Base-by-base conservation (phyloP, 2,888 invertebrate genomes). In the Nebria salina region DNA sequence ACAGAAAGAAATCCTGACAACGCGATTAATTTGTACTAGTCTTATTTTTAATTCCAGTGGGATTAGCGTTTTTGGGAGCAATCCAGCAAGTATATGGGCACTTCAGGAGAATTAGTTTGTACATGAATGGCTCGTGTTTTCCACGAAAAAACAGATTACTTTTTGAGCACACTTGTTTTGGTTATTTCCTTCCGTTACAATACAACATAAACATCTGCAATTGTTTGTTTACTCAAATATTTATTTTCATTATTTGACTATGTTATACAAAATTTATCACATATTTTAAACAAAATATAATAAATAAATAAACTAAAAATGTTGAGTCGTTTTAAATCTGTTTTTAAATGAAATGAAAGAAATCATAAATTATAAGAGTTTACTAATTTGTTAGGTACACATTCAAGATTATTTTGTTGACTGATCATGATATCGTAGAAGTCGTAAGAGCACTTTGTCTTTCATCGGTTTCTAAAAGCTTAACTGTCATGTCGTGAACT, bases 21-120 rank as follows among this genome's bases (percentile, higher is more conserved):
- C 75, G 75, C 80, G 80, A 80, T 80, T 80, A 80, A 80, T 80
- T 80, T 80, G 80, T 80, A 75, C 75, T 80, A 80, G 80, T 80
- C 80, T 80, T 80, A 80, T 80, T 80, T 80, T 80, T 80, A 80
- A 80, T 75, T 80, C 80, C 72, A n/a, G 11, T 9, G 70, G 80
- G 80, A 80, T 80, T 80, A 80, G 80, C 72, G 80, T 80, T 80
- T 80, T 80, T 80, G 75, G 80, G 80, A 72, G 72, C 75, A 80
- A 80, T 80, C 80, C 80, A 80, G 75, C 80, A 75, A 80, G 80
- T 75, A 80, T 80, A 80, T 80, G 80, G 80, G 41, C 79, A 75
- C 80, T 80, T 80, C 41, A 68, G 68, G 70, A 70, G 75, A 80
- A 80, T 80, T 80, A 80, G 54, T 70, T 75, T 72, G 80, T 80